Evolutionary conservation across 2,888 invertebrate species (phyloP).

Genomic region (Luperina testacea): DNA sequence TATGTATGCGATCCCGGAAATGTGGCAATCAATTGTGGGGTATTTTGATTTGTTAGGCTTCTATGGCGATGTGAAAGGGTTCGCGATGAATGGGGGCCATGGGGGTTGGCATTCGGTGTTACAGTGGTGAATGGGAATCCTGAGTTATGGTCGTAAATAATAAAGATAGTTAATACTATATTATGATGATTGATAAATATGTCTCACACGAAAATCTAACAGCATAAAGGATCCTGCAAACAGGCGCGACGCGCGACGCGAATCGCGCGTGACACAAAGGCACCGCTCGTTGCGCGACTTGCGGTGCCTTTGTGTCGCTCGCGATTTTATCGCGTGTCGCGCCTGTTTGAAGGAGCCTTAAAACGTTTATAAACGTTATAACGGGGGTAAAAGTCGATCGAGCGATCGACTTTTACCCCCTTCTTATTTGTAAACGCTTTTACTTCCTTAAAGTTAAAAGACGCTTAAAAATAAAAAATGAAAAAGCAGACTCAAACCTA

Average conservation of each 20-base stretch:
- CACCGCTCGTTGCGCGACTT: no score
- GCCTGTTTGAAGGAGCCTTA: no score
- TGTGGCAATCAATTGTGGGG: conserved; percentile 61
- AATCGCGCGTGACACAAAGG: no score
- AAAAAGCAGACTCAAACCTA: neutral
- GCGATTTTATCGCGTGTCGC: no score
- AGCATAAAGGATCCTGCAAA: no score
- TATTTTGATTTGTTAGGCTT: conserved; percentile 52
- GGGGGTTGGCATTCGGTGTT: conserved; percentile 26
- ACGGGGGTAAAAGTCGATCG: no score
- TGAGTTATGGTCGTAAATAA: conserved; percentile 6
- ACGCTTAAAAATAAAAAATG: neutral
- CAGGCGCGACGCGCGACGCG: no score
- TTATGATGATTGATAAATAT: neutral
- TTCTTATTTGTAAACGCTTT: no score
- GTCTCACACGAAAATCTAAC: neutral
- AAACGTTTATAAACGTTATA: neutral
- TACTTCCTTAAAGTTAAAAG: neutral
- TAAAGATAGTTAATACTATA: neutral
- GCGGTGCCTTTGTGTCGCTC: no score
- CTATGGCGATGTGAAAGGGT: conserved; percentile 26
- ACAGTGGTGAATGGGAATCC: neutral
- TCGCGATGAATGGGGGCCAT: conserved; percentile 11
- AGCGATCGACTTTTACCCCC: neutral
- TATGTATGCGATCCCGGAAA: conserved; percentile 61